Evolutionary conservation across 64 coral and sea anemone genomes (phyloP), one percentile per base, ranked within the genome.

Genomic region (Astreopora myriophthalma): DNA sequence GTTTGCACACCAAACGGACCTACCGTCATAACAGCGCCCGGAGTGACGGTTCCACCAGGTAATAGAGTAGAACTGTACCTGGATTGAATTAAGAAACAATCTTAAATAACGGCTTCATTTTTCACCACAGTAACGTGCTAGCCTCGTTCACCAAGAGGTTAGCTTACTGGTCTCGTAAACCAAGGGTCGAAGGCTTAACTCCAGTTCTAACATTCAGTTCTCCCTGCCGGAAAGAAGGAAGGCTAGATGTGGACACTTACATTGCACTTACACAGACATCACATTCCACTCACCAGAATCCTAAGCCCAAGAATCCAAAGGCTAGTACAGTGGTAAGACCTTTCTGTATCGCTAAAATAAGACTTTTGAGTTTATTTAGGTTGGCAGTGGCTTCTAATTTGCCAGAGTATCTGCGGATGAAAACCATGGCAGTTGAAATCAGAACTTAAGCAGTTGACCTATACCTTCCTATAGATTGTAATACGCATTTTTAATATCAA

Each of bases 11-110:
- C 52, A 3, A 35, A 40, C 0, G 26, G 58, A 90, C 96, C 26
- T 82, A 98, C 96, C 80, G 96, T 95, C 69, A 98, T 81, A 6
- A 98, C 30, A 29, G 96, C 89, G 2, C 93, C 96, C 13, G 96
- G 96, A 7, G 89, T 92, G 22, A 98, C 64, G 0, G 58, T 82
- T 32, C 96, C 96, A 85, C 73, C 89, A 1, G 86, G 73, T 40
- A 98, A 69, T 22, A 98, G 38, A 32, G 39, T 93, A 6, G 89
- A 89, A 20, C 96, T 98, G 70, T 95, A 98, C 96, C 96, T 98
- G 61, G 8, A 64, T 63, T 33, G 3, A 76, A 86, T 66, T 22
- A 28, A 8, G 35, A 23, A 16, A 76, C 13, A 16, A 76, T 16
- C 13, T 20, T 57, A 17, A 55, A 3, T 55, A 5, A 79, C 0